Conservation (phyloP, 2,113 vertebrate species). For the Pogonocichla stellata region DNA sequence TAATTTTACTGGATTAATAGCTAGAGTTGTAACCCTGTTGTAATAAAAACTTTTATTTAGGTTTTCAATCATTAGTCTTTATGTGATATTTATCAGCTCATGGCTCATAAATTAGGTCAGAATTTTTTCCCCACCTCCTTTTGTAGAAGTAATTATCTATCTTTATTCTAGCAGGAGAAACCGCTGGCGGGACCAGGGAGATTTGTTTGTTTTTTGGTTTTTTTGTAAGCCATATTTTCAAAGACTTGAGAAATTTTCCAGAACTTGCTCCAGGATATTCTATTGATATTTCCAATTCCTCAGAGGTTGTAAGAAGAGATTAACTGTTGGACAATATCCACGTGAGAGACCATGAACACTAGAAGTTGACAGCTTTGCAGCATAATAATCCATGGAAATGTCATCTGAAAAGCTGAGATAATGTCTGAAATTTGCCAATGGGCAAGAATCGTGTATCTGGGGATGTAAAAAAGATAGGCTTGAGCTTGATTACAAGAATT, state of each 20-base stretch:
- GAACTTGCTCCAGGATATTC: slow-evolving; percentile 28
- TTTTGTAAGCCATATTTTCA: neutral
- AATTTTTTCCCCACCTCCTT: neutral
- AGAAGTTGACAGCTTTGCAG: slow-evolving; percentile 34
- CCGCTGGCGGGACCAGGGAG: neutral
- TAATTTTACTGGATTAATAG: neutral
- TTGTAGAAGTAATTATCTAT: neutral
- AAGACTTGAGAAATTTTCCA: slow-evolving; percentile 51
- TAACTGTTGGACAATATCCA: slow-evolving; percentile 48
- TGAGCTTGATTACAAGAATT: slow-evolving; percentile 34
- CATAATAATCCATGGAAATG: slow-evolving; percentile 54
- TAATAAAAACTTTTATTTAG: neutral
- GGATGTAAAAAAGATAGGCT: slow-evolving; percentile 48
- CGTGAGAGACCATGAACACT: neutral
- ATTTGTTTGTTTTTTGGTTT: neutral
- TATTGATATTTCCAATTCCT: slow-evolving; percentile 48
- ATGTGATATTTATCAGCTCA: neutral
- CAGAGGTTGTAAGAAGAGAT: slow-evolving; percentile 27
- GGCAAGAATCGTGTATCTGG: slow-evolving; percentile 46
- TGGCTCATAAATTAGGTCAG: neutral
- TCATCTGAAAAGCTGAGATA: slow-evolving; percentile 70
- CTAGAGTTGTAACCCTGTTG: neutral
- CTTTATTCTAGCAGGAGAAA: neutral
- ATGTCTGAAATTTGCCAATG: slow-evolving; percentile 61
- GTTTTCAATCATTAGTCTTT: neutral